phyloP scores from a whole-genome alignment of 1,140 invertebrate genomes.

The Drosophila takahashii region DNA sequence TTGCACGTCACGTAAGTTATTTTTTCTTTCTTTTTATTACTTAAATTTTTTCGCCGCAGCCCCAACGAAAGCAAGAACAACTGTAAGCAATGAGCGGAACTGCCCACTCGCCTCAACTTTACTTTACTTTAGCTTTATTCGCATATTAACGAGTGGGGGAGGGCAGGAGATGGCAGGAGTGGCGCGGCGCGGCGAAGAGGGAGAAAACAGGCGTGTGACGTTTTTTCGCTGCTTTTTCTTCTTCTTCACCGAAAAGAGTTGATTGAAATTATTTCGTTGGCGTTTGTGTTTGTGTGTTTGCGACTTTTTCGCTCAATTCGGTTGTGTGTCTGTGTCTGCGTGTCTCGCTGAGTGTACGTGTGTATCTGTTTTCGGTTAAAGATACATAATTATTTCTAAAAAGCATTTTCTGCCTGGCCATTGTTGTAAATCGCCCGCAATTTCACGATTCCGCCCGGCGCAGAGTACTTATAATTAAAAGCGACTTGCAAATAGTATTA shows the following conservation, averaged over 20 bases:
- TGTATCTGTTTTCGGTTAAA: conserved; percentile 78
- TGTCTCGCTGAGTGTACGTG: conserved; percentile 41
- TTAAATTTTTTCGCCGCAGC: conserved; percentile 74
- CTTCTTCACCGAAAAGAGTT: conserved; percentile 67
- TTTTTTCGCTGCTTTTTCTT: conserved; percentile 64
- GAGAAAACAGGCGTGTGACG: conserved; percentile 69
- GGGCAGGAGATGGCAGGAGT: conserved; percentile 8
- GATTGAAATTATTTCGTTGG: conserved; percentile 76
- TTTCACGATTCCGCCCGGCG: conserved; percentile 60
- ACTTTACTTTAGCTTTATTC: conserved; percentile 55
- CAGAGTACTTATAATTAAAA: conserved; percentile 6
- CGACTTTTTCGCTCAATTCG: conserved; percentile 65
- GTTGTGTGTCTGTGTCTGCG: conserved; percentile 30
- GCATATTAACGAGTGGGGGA: conserved; percentile 51
- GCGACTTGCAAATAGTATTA: conserved; percentile 14
- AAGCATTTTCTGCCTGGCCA: conserved; percentile 83
- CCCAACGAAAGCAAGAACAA: conserved; percentile 37
- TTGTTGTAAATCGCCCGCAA: conserved; percentile 80
- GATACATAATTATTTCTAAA: conserved; percentile 84
- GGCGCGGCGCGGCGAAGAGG: conserved; percentile 15
- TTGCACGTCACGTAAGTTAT: conserved; percentile 71
- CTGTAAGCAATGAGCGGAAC: conserved; percentile 42
- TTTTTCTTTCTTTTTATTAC: conserved; percentile 60
- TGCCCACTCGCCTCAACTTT: conserved; percentile 39
- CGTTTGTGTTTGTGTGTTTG: conserved; percentile 47